phyloP scores from a whole-genome alignment of 2,888 invertebrate species.

The Mycogona germanica region DNA sequence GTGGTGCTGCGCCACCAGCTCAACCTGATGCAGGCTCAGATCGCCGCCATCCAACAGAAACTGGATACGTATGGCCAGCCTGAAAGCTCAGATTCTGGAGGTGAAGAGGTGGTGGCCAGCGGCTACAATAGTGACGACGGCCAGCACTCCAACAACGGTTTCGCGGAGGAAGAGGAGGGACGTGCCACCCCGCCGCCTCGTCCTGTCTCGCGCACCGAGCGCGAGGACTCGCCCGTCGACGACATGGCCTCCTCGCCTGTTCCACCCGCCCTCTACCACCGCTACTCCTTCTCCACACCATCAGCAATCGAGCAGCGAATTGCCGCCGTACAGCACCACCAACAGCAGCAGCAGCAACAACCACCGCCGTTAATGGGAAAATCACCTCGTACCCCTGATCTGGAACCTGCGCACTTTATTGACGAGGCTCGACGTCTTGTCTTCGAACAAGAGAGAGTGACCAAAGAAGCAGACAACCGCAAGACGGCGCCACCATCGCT shows the following conservation, averaged over 20 bases:
- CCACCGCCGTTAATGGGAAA: constrained; percentile 27
- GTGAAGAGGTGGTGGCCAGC: constrained; percentile 1
- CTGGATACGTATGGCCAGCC: constrained; percentile 1
- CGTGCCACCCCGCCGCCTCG: background rate
- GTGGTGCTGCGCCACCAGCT: constrained; percentile 4
- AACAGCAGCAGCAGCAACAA: background rate
- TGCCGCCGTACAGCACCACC: background rate
- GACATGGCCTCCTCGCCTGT: background rate
- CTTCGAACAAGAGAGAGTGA: constrained; percentile 56
- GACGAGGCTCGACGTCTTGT: constrained; percentile 64
- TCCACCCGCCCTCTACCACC: background rate
- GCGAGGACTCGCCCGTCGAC: background rate
- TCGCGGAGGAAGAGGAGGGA: background rate
- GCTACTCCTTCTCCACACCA: background rate
- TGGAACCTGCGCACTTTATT: constrained; percentile 51
- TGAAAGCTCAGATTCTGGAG: constrained; percentile 15
- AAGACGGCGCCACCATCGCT: background rate
- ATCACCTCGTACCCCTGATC: constrained; percentile 41
- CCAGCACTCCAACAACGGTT: background rate
- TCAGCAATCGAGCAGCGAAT: background rate
- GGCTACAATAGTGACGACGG: constrained; percentile 2
- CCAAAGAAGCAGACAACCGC: constrained; percentile 3
- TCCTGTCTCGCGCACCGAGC: background rate
- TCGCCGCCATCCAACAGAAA: constrained; percentile 12
- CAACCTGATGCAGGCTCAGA: constrained; percentile 10